A percentile compares a stretch with the other conserved stretches of the same genome.
phyloP scores from a whole-genome alignment of 2,113 vertebrate species.

The Microtus montanus region DNA sequence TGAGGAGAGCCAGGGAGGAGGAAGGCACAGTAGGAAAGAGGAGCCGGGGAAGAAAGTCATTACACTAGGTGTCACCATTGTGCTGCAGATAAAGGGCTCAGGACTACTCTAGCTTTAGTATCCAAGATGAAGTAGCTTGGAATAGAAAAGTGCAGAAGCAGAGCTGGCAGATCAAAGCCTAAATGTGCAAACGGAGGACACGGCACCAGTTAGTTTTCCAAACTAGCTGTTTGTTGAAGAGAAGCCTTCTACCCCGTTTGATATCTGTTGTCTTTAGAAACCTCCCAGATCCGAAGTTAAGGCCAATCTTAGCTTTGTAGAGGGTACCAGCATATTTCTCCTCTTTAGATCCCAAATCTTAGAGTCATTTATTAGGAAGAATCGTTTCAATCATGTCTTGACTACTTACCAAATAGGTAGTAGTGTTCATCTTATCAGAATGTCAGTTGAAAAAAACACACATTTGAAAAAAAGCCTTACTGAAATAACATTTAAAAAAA shows the following conservation, averaged over 20 bases:
- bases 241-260: neutral
- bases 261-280: neutral
- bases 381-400: neutral
- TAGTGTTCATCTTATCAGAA: neutral
- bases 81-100: constrained; percentile 38
- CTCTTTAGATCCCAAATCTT: neutral
- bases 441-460: neutral
- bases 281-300: neutral
- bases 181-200: neutral
- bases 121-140: neutral
- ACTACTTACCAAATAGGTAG: neutral
- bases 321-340: constrained; percentile 36
- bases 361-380: constrained; percentile 27
- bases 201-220: neutral
- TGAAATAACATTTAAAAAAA: neutral
- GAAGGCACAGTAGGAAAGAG: neutral
- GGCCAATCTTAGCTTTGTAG: neutral
- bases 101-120: neutral
- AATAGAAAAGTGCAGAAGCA: constrained; percentile 22
- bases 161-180: constrained; percentile 2
- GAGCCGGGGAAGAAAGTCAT: neutral
- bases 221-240: neutral
- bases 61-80: constrained; percentile 80
- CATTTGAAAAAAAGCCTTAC: neutral
- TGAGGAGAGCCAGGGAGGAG: neutral